phyloP scores from a whole-genome alignment of 1,140 invertebrate species.

The Caerostris darwini region DNA sequence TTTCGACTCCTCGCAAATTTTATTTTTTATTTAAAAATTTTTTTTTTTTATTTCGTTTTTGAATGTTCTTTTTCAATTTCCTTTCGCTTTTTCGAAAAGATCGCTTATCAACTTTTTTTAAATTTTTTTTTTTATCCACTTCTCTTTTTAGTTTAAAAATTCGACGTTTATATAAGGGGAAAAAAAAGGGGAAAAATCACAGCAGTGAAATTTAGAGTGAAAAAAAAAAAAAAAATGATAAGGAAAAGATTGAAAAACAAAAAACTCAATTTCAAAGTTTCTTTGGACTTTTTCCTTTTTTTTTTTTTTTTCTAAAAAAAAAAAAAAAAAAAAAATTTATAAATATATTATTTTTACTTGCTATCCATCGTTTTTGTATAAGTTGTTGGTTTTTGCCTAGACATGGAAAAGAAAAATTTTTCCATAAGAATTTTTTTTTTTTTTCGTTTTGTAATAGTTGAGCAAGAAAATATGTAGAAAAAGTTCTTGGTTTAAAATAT shows the following conservation, averaged over 20 bases:
- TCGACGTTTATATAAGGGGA: neutral
- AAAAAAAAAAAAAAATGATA: neutral
- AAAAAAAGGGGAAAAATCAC: neutral
- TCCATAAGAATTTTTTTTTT: neutral
- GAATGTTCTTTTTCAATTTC: slow-evolving; percentile 75
- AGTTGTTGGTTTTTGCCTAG: neutral
- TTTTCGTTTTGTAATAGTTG: neutral
- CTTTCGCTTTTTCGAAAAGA: slow-evolving; percentile 69
- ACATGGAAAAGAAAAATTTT: neutral
- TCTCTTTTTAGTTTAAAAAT: slow-evolving; percentile 28
- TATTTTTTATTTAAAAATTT: neutral
- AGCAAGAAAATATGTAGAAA: neutral
- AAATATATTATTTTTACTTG: slow-evolving; percentile 36
- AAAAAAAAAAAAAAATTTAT: too few species aligned
- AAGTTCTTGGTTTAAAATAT: neutral
- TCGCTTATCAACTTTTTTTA: slow-evolving; percentile 69
- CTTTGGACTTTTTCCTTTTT: neutral
- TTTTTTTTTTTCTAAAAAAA: neutral
- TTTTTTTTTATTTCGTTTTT: slow-evolving; percentile 9
- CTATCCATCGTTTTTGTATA: slow-evolving; percentile 13
- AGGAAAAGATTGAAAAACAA: neutral
- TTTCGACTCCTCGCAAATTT: slow-evolving; percentile 48
- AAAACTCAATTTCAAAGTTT: slow-evolving; percentile 60
- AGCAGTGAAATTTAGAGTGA: neutral
- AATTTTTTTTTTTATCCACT: neutral